Percentiles rank a stretch among this genome's conserved stretches.
phyloP scores from a whole-genome alignment of 2,797 vertebrate species.

The Otus scops region DNA sequence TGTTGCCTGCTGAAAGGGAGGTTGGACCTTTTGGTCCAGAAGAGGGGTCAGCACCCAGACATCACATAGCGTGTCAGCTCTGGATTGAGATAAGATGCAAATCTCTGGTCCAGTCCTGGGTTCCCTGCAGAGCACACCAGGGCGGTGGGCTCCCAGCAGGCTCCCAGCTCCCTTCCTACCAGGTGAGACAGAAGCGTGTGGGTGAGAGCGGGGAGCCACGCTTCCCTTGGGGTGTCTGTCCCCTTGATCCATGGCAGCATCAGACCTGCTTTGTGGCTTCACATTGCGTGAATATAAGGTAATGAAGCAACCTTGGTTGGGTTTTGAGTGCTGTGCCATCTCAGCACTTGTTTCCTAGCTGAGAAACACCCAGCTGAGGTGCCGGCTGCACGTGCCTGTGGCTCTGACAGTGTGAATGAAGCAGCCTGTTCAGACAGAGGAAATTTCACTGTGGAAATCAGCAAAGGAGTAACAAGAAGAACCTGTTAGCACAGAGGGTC shows the following conservation, averaged over 20 bases:
- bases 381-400: background rate
- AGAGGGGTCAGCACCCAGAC: background rate
- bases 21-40: background rate
- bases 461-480: background rate
- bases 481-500: background rate
- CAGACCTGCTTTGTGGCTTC: background rate
- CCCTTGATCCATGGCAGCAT: background rate
- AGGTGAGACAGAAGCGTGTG: rapidly evolving
- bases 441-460: background rate
- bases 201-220: background rate
- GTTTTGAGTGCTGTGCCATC: background rate
- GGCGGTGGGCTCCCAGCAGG: background rate
- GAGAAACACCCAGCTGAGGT: background rate
- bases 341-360: background rate
- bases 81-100: too few relatives aligned
- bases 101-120: background rate
- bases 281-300: rapidly evolving
- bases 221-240: background rate
- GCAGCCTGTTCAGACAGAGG: background rate
- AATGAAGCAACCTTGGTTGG: background rate
- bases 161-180: background rate
- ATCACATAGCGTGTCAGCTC: background rate
- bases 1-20: background rate
- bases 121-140: background rate
- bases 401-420: too few relatives aligned